Base-by-base conservation (phyloP, 2,797 vertebrate species). In the Margarornis squamiger region DNA sequence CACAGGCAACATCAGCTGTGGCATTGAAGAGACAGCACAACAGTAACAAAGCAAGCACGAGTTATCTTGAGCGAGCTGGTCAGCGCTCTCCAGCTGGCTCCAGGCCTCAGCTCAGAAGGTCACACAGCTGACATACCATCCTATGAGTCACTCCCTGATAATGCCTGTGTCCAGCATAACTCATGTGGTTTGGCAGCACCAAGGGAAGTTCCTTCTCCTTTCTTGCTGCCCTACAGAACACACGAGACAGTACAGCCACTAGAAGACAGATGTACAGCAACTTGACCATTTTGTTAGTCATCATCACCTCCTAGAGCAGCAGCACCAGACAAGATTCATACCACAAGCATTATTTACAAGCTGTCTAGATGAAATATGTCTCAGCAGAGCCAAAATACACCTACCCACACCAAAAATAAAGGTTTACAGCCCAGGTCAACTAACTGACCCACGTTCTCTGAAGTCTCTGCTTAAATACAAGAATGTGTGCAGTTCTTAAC, bases 91-190 rank as follows among this genome's bases (percentile, higher is more conserved):
- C 71, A 78, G 17, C 59, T 88, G 91, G 88, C 92, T 80, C 36
- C 6, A 7, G 73, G 91, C 62, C 62, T 70, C 72, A 52, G 71
- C 76, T 85, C 62, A 48, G 86, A 95, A 96, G 80, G 92, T 95
- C 91, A 95, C 66, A 66, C 43, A 86, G 87, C 85, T 94, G 89
- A 89, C 89, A 67, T 45, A 83, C 77, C 75, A 54, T 51, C 75
- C 80, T 45, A 20, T 90, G 90, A 94, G 87, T 90, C 88, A 97
- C 23, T 7, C 41, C 41, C 34, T 26, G 30, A 76, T 46, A 46
- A 41, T 70, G 63, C 34, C 14, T 54, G 51, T 55, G 29, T 76
- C 76, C 57, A 2, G 34, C 66, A 63, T 72, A 63, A 83, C n/a
- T 90, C 85, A 24, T 12, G 49, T 72, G 57, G 14, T 48, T 93